Evolutionary conservation across 2,113 vertebrate genomes (phyloP).

Genomic region (Empidonax alnorum): DNA sequence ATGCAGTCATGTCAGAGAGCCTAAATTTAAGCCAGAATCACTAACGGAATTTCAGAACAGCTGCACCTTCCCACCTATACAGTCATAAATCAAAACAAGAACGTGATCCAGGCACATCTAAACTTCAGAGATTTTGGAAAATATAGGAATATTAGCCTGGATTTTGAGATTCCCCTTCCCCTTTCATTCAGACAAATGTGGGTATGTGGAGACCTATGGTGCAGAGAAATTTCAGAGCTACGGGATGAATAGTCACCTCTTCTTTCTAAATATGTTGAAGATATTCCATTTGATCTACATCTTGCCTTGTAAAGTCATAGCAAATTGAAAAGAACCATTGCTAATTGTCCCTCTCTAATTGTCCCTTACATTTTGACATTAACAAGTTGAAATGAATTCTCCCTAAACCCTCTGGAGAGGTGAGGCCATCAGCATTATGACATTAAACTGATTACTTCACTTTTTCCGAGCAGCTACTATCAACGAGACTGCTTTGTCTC

Average conservation of each 20-base stretch:
- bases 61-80: neutral
- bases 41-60: neutral
- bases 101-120: neutral
- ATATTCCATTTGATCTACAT: neutral
- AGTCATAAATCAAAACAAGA: neutral
- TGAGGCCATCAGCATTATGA: neutral
- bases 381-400: neutral
- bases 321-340: neutral
- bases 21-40: neutral
- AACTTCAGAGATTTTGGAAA: conserved; percentile 6
- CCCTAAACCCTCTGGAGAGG: neutral
- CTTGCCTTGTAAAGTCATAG: neutral
- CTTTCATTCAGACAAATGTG: neutral
- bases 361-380: neutral
- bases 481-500: neutral
- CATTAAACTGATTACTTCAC: neutral
- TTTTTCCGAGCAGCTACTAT: accelerated
- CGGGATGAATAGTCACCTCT: neutral
- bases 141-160: neutral
- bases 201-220: neutral
- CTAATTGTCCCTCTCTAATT: neutral
- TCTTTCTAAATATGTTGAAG: neutral
- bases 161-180: neutral
- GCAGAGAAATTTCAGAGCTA: neutral
- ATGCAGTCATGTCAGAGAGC: neutral